These are phyloP conservation scores for Erythrocercus mccallii DNA, from an alignment of 2,113 vertebrate genomes.

Conservation along the genomic window DNA sequence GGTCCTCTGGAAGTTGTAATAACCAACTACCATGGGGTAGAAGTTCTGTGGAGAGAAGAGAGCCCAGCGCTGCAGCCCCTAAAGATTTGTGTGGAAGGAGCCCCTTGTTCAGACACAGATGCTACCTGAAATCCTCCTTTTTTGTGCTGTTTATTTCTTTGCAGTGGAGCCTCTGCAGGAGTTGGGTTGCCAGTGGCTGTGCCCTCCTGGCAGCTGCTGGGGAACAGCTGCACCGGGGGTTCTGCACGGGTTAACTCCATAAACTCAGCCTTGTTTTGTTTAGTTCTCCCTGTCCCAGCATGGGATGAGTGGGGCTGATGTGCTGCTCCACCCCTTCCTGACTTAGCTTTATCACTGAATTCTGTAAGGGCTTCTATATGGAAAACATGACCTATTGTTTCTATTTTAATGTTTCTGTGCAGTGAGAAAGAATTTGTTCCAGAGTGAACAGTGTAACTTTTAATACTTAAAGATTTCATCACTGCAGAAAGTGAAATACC, in stretches of 20 bases:
- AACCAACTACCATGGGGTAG: neutral
- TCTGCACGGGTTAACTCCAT: neutral
- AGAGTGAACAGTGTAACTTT: neutral
- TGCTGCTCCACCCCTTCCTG: constrained; percentile 48
- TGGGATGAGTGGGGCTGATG: neutral
- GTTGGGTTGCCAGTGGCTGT: neutral
- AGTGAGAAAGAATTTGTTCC: rapidly evolving
- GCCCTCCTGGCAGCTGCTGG: neutral
- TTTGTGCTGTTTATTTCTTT: neutral
- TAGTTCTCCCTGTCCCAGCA: neutral
- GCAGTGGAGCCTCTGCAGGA: neutral
- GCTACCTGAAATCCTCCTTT: neutral
- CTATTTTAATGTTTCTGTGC: neutral
- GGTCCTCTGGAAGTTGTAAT: neutral
- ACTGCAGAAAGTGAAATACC: neutral
- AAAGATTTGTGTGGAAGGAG: neutral
- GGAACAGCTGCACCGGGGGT: neutral
- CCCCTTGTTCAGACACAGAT: neutral
- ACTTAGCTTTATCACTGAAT: neutral
- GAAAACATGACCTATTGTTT: neutral
- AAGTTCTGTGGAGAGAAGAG: neutral
- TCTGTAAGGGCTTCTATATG: neutral
- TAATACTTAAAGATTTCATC: neutral
- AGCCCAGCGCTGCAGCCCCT: neutral
- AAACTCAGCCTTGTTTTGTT: neutral